Base-by-base conservation (phyloP, 2,113 vertebrate genomes). In the Bos javanicus region DNA sequence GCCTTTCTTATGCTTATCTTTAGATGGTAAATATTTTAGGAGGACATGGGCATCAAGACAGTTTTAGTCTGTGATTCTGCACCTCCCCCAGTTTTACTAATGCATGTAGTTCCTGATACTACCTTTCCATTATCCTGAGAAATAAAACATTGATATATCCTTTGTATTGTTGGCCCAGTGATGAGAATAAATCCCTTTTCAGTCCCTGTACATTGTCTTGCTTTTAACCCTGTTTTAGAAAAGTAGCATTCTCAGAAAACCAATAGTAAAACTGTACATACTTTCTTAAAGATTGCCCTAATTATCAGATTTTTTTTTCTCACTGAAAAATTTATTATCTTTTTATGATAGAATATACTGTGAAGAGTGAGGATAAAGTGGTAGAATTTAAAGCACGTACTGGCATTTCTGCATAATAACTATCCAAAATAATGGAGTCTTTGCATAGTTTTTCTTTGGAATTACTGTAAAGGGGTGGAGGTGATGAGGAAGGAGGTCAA, bases 401-500 rank as follows among this genome's bases (percentile, higher is more conserved):
- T 78, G 30, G 36, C 64, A 64, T 95, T 94, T 98, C 74, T 96
- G 80, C 78, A 91, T 46, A 97, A 86, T 33, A 89, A 30, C 82
- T 33, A 81, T 83, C 15, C 74, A 59, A 90, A 95, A 56, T 96
- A 90, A 94, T 94, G 76, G 46, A 96, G 97, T 91, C 90, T 28
- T 76, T 80, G 62, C 48, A 85, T 6, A 76, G 57, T 16, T 95
- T 96, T 97, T 96, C 78, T 93, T 88, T 82, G 86, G 78, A 87
- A 92, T 97, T 95, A 89, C 94, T 98, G 96, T 90, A 76, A 96
- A 96, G 56, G 30, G 48, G 46, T 88, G 36, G 54, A 96, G 74
- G 82, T 85, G 95, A 95, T 78, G 97, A 92, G 94, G 90, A 97
- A 56, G 88, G 85, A 92, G 93, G 91, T 92, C 78, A 91, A 87